Percentiles rank a stretch among this genome's conserved stretches.
Evolutionary conservation across 2,797 vertebrate species (phyloP).

Genomic region (Tauraco hartlaubi): DNA sequence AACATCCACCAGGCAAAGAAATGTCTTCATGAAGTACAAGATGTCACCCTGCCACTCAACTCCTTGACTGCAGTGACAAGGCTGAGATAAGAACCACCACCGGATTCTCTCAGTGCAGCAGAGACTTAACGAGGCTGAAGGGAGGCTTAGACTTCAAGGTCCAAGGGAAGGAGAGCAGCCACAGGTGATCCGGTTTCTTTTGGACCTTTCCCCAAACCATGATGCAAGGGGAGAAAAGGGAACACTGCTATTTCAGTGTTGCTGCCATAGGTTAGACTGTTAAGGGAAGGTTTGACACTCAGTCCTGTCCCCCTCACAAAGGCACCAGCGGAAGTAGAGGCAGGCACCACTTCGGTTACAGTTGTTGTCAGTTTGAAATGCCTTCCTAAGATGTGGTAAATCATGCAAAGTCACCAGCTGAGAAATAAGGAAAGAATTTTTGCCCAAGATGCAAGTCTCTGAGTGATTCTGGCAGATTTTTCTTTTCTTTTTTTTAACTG

Average conservation of each 20-base stretch:
- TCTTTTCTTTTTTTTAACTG: not conserved
- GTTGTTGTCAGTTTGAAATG: not conserved
- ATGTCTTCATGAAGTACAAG: not conserved
- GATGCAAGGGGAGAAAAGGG: not conserved
- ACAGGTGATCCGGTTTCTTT: not conserved
- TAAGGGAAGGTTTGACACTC: not conserved
- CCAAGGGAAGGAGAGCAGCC: not conserved
- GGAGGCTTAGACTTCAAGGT: not conserved
- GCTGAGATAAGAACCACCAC: not conserved
- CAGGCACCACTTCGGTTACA: not conserved
- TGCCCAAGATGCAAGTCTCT: not conserved
- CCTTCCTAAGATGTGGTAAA: not conserved
- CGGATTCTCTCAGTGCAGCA: not conserved
- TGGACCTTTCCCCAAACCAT: not conserved
- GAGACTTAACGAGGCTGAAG: not conserved
- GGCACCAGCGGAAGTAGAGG: not conserved
- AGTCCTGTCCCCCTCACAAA: not conserved
- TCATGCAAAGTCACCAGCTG: not conserved
- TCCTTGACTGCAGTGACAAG: accelerated
- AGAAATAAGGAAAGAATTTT: not conserved
- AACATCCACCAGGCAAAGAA: not conserved
- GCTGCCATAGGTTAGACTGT: not conserved
- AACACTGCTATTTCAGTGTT: not conserved
- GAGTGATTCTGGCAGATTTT: not conserved
- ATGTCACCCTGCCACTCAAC: not conserved